Evolutionary conservation across 2,888 invertebrate genomes (phyloP).

Genomic region (Pecten maximus): DNA sequence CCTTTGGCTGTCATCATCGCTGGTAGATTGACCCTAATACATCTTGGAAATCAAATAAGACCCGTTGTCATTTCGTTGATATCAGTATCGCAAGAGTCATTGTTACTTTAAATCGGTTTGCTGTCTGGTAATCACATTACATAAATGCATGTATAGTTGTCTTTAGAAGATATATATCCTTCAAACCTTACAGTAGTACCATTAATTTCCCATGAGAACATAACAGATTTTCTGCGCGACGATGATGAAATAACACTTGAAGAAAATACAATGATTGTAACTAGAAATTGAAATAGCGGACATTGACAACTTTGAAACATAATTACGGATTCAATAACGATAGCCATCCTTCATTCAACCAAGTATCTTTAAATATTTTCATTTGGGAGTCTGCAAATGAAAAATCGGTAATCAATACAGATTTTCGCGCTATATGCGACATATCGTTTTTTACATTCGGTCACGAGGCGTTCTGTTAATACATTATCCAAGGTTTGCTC

Average conservation of each 20-base stretch:
- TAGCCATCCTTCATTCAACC: neutral
- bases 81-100: neutral
- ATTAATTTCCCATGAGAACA: neutral
- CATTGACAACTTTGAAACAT: neutral
- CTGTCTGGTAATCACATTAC: neutral
- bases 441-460: too few species aligned
- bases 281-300: neutral
- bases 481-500: too few species aligned
- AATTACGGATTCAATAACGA: neutral
- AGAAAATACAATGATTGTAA: neutral
- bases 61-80: too few species aligned
- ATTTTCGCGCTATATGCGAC: too few species aligned
- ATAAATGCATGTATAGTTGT: neutral
- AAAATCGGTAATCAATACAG: neutral
- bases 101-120: neutral
- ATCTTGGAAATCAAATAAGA: too few species aligned
- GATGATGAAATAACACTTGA: neutral
- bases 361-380: neutral
- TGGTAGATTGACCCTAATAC: too few species aligned
- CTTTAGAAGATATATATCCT: neutral
- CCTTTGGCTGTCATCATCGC: too few species aligned
- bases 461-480: too few species aligned
- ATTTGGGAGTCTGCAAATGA: neutral
- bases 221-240: neutral
- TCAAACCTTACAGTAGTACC: neutral